Evolutionary conservation across 2,888 invertebrate genomes (phyloP).

Genomic region (Plagodis pulveraria): DNA sequence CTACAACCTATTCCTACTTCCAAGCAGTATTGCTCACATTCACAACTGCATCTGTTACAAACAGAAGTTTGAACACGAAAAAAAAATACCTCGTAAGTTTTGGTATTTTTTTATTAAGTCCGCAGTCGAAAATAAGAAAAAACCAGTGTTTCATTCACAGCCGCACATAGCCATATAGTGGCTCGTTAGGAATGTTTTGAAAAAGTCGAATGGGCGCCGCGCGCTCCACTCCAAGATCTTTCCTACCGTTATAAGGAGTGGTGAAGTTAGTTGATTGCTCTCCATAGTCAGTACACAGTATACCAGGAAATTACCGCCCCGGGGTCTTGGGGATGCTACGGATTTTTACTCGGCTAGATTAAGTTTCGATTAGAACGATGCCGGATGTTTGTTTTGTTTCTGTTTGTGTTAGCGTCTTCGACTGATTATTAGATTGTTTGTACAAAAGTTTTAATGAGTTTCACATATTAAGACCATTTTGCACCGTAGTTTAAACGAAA

Average conservation of each 20-base stretch:
- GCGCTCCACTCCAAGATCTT: conserved; percentile 22
- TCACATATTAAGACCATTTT: too few species aligned
- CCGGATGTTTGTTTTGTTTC: conserved; percentile 18
- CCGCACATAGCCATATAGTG: conserved; percentile 51
- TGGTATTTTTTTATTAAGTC: too few species aligned
- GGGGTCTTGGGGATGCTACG: conserved; percentile 26
- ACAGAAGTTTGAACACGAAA: too few species aligned
- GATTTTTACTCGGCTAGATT: conserved; percentile 24
- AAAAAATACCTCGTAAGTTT: too few species aligned
- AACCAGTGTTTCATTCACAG: conserved; percentile 27
- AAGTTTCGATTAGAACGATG: conserved; percentile 24
- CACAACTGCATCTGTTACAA: too few species aligned
- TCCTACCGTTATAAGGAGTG: conserved; percentile 52
- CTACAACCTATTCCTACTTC: too few species aligned
- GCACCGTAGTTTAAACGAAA: too few species aligned
- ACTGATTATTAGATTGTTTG: conserved; percentile 4
- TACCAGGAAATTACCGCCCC: conserved; percentile 44
- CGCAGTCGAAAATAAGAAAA: too few species aligned
- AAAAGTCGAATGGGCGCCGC: conserved; percentile 56
- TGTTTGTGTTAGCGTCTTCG: background rate
- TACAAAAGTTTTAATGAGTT: background rate
- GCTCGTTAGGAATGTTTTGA: conserved; percentile 73
- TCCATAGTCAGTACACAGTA: conserved; percentile 39
- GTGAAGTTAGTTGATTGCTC: conserved; percentile 62
- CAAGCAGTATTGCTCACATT: too few species aligned